These are phyloP conservation scores for Limosa lapponica DNA, from an alignment of 2,797 vertebrate species.

Conservation along the genomic window DNA sequence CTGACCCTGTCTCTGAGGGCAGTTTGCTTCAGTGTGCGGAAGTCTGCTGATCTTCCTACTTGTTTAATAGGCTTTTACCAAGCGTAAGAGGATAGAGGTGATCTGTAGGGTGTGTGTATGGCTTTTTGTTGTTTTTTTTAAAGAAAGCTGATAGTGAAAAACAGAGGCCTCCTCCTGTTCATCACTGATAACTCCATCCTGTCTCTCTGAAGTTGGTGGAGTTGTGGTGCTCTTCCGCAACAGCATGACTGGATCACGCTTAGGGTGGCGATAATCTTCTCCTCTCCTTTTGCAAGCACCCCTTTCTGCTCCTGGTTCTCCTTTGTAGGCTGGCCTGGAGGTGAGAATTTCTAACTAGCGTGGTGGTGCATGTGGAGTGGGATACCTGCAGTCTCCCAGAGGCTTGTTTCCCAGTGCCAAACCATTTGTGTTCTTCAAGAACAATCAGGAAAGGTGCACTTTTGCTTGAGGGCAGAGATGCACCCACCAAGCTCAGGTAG, in stretches of 20 bases:
- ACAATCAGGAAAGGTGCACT: background rate
- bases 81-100: background rate
- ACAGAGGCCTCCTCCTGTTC: background rate
- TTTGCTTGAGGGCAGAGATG: background rate
- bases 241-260: accelerated
- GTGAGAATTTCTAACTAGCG: background rate
- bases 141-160: background rate
- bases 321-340: background rate
- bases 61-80: background rate
- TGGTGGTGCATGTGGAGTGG: accelerated
- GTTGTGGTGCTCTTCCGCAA: background rate
- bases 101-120: accelerated
- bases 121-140: background rate
- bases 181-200: background rate
- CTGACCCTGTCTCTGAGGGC: background rate
- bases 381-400: background rate
- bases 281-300: background rate
- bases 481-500: accelerated
- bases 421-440: accelerated
- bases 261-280: accelerated
- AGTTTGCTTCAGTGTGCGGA: background rate
- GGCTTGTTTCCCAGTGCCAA: background rate
- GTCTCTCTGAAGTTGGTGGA: background rate
- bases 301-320: background rate
- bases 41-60: background rate